These are phyloP conservation scores for Thereva nobilitata DNA, from an alignment of 2,888 invertebrate species.

Conservation along the genomic window DNA sequence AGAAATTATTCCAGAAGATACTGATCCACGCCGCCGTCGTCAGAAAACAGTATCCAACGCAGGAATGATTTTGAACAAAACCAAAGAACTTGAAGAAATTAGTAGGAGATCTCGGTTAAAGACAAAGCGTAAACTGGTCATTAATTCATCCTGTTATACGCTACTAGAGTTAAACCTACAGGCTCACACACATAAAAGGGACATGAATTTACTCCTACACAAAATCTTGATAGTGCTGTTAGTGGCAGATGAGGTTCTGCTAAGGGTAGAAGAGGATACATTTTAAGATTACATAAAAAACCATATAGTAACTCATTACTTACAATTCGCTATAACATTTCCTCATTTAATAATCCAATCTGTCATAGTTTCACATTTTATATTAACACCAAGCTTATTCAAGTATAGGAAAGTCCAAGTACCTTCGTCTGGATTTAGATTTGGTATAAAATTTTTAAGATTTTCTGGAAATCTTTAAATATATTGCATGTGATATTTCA, in stretches of 20 bases:
- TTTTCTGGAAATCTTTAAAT: constrained; percentile 41
- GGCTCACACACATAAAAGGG: no score
- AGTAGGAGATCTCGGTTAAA: no score
- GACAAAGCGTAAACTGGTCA: no score
- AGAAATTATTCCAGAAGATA: no score
- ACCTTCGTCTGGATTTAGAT: constrained; percentile 55
- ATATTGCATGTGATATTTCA: neutral
- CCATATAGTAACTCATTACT: no score
- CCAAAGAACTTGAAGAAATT: no score
- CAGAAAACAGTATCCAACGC: no score
- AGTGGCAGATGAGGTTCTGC: constrained; percentile 50
- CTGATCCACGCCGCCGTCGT: no score
- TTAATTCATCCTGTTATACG: no score
- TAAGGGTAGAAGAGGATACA: constrained; percentile 34
- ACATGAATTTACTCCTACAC: constrained; percentile 56
- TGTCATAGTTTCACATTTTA: neutral
- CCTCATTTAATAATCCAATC: neutral
- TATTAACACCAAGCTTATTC: constrained; percentile 54
- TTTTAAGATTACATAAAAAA: neutral
- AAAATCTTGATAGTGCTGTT: constrained; percentile 56
- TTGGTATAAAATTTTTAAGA: constrained; percentile 49
- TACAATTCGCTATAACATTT: no score
- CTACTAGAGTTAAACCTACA: no score
- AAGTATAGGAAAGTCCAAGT: constrained; percentile 60
- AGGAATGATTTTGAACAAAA: no score